Evolutionary conservation across 2,113 vertebrate genomes (phyloP).

Genomic region (Esox niger): DNA sequence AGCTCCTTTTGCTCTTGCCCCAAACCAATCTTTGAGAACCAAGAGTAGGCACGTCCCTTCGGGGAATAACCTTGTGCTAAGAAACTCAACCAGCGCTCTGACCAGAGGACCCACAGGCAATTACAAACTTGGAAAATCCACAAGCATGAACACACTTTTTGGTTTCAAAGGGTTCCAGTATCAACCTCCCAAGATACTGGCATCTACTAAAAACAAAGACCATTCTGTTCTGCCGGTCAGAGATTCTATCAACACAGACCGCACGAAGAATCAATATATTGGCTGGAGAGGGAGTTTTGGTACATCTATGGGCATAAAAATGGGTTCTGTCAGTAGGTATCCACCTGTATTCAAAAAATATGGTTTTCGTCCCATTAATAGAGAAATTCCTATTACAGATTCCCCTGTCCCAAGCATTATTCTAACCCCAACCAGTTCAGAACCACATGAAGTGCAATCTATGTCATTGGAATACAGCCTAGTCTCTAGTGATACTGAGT

Average conservation of each 20-base stretch:
- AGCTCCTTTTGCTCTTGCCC: background rate
- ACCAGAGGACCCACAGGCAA: background rate
- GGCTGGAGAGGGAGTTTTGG: background rate
- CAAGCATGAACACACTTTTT: constrained; percentile 5
- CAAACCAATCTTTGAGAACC: background rate
- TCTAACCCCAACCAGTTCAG: background rate
- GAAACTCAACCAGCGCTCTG: too few species aligned
- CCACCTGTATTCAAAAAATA: constrained; percentile 33
- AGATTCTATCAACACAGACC: background rate
- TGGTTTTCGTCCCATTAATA: constrained; percentile 37
- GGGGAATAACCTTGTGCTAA: background rate
- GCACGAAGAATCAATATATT: background rate
- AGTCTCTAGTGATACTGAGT: background rate
- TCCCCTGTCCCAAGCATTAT: background rate
- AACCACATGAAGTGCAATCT: background rate
- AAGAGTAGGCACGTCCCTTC: background rate
- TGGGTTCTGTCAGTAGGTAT: background rate
- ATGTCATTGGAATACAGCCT: background rate
- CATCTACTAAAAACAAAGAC: background rate
- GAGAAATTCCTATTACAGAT: background rate
- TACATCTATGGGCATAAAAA: background rate
- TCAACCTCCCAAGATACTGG: background rate
- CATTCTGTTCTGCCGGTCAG: background rate
- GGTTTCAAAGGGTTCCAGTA: constrained; percentile 18
- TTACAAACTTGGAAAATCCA: background rate